Evolutionary conservation across 2,888 invertebrate species (phyloP), one percentile per base, ranked within the genome.

Genomic region (Carpatolechia fugitivella): DNA sequence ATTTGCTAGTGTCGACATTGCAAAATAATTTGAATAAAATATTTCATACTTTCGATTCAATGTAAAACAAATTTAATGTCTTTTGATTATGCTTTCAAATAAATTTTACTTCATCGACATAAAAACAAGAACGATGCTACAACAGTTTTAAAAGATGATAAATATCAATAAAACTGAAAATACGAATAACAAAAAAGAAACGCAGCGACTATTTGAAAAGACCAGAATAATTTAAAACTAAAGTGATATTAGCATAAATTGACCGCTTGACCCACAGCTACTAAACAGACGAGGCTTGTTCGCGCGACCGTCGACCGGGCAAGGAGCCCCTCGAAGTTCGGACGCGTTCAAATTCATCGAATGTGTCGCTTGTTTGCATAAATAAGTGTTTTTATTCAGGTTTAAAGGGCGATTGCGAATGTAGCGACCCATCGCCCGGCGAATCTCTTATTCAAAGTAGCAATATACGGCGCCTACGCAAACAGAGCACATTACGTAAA

Each of bases 401-500:
- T 61, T 59, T 59, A 51, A 55, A 51, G 35, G 36, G 18, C 10
- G 13, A 59, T 41, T 54, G 59, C 20, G 18, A 24, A 6, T 24
- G 24, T 18, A 11, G 20, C 40, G 40, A 41, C 59, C 59, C 71
- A 76, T 78, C 77, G 77, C 74, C 72, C 68, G 59, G 59, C 69
- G 69, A 76, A 81, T 82, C 64, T 80, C 74, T 80, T 84, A 86
- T 85, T 84, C 78, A 82, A 83, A 86, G 83, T 80, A 78, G 85
- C 85, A 82, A 84, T 84, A 83, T 73, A 72, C 47, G 72, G 80
- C 71, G 78, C 85, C 85, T 85, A 81, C 83, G 80, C 79, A 79
- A 85, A 86, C 82, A 85, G 41, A 59, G 47, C 46, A 68, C 74
- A 73, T 76, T 74, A 72, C 76, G 76, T 70, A 72, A 74, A 76